These are phyloP conservation scores for Cataglyphis cursor DNA, from an alignment of 2,888 invertebrate species.

Conservation along the genomic window DNA sequence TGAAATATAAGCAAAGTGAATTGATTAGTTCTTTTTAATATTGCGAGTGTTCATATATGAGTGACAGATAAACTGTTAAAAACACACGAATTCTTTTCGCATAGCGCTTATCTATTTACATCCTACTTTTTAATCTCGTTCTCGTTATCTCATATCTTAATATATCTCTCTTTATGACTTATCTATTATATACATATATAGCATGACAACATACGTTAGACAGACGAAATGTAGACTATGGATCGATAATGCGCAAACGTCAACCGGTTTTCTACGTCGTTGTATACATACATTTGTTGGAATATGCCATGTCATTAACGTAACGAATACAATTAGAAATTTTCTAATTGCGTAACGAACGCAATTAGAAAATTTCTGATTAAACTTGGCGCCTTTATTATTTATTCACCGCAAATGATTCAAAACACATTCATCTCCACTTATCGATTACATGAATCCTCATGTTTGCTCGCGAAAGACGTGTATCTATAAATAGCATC, in stretches of 20 bases:
- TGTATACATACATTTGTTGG: neutral
- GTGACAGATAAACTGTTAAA: neutral
- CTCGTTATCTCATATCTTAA: neutral
- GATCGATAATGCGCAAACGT: neutral
- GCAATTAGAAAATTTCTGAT: neutral
- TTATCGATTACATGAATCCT: constrained; percentile 13
- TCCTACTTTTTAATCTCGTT: neutral
- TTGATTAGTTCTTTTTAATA: constrained; percentile 1
- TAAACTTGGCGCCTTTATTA: neutral
- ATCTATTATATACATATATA: neutral
- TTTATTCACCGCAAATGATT: constrained; percentile 1
- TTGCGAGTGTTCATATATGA: neutral
- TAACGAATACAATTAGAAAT: too few species aligned
- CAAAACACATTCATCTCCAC: constrained; percentile 11
- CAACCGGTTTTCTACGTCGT: neutral
- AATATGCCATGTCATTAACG: neutral
- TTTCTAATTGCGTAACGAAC: too few species aligned
- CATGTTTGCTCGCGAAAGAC: neutral
- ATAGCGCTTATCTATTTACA: constrained; percentile 4
- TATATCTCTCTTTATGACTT: neutral
- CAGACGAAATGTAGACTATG: neutral
- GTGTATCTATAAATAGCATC: constrained; percentile 34
- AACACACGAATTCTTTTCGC: neutral
- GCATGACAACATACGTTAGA: neutral
- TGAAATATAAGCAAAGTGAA: neutral